Base-by-base conservation (phyloP, 2,888 invertebrate species). In the Piscicola geometra region DNA sequence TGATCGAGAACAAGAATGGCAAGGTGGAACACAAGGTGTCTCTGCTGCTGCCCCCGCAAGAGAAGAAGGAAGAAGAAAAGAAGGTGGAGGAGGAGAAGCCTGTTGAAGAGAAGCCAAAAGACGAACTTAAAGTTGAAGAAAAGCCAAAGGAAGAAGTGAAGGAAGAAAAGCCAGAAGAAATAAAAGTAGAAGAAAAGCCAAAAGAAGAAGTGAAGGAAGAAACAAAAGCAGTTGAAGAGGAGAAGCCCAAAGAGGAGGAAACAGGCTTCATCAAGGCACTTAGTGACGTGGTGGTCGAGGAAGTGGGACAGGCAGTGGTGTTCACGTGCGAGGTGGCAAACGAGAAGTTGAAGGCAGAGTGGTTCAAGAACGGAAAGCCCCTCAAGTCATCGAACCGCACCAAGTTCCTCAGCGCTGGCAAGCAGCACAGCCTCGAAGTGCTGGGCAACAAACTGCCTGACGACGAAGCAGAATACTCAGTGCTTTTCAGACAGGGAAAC, bases 321-420 rank as follows among this genome's bases (percentile, higher is more conserved):
- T 89, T 97, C 79, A 93, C 93, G 81, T 94, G 94, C 0, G 93
- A 94, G 87, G 89, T 96, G 30, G 94, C 93, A 36, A 93, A 94
- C 0, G 92, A 94, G 81, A 92, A 93, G 0, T 92, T 94, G 0
- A 90, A 92, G 0, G 94, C 95, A 0, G 91, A 91, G 83, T 96
- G 96, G 96, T 93, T 90, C 87, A 91, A 93, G 68, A 81, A 84
- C 66, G 84, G 81, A 28, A n/a, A n/a, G n/a, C n/a, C n/a, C n/a
- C n/a, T n/a, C n/a, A n/a, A n/a, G n/a, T n/a, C n/a, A n/a, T n/a
- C n/a, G n/a, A n/a, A n/a, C n/a, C n/a, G n/a, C n/a, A n/a, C n/a
- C n/a, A n/a, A n/a, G n/a, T n/a, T n/a, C n/a, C n/a, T n/a, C n/a
- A n/a, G n/a, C n/a, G n/a, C n/a, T n/a, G n/a, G n/a, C n/a, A n/a